phyloP scores from a whole-genome alignment of 2,888 invertebrate genomes.

The Acrobasis repandana region DNA sequence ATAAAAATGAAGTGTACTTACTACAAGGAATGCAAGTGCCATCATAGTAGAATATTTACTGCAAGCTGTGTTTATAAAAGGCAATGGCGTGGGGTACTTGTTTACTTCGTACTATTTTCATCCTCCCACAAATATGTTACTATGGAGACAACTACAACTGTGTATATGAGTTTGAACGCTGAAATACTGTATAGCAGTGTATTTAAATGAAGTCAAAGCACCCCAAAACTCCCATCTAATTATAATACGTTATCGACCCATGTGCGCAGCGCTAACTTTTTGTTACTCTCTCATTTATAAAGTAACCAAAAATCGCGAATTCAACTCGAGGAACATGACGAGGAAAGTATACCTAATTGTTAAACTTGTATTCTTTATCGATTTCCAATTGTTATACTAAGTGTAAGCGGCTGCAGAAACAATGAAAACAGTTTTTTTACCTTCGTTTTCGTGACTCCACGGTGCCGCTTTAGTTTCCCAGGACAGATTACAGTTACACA shows the following conservation, averaged over 20 bases:
- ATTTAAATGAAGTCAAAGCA: constrained; percentile 16
- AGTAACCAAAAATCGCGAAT: constrained; percentile 13
- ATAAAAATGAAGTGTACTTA: neutral
- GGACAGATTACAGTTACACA: constrained; percentile 79
- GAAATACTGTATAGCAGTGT: neutral
- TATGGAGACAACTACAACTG: neutral
- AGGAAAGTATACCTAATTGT: neutral
- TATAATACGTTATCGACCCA: constrained; percentile 53
- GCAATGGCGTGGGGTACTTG: constrained; percentile 24
- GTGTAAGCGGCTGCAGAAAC: constrained; percentile 62
- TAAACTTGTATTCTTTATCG: constrained; percentile 37
- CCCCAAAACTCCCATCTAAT: constrained; percentile 26
- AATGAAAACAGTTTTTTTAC: constrained; percentile 74
- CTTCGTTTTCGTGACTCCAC: constrained; percentile 84
- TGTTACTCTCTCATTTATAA: neutral
- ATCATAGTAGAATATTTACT: neutral
- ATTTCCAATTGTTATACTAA: constrained; percentile 49
- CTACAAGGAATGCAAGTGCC: neutral
- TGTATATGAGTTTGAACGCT: neutral
- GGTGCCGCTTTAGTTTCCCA: constrained; percentile 82
- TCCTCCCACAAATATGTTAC: constrained; percentile 3
- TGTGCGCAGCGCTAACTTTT: constrained; percentile 42
- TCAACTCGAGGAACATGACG: neutral
- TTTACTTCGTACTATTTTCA: constrained; percentile 29
- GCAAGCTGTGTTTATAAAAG: constrained; percentile 2